Evolutionary conservation across 2,113 vertebrate genomes (phyloP), one percentile per base, ranked within the genome.

Genomic region (Larimichthys polyactis): DNA sequence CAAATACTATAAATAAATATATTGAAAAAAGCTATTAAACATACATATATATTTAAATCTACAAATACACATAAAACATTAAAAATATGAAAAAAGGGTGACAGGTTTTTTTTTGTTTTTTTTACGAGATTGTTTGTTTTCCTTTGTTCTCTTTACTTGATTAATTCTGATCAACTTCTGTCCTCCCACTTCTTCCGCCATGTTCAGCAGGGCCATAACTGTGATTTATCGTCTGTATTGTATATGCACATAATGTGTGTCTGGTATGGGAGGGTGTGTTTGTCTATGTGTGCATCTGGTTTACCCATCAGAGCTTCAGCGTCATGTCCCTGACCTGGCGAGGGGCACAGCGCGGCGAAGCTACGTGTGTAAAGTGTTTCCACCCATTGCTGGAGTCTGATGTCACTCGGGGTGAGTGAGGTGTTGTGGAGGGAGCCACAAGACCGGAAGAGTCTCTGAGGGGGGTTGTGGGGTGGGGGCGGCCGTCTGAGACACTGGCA

Each of bases 231-330:
- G 46, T 71, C 51, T 22, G 77, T 46, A 72, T 62, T 70, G 57
- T 68, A 55, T 57, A 52, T 63, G 24, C 49, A 40, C 36, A 51
- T 64, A 32, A 82, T 68, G 68, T 75, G 44, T 63, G 59, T 85
- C 71, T 79, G 75, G 69, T 75, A 59, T 79, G 58, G 55, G 20
- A 55, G 74, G 51, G 4, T 48, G 57, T 88, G 81, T 82, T 81
- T 86, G 88, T 82, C 36, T 52, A 51, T 64, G 75, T 49, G 58
- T 80, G 58, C 81, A 90, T 93, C 93, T 95, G 94, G 87, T 94
- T 95, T 91, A 84, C 82, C 87, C 86, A 93, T 95, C 75, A 94
- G 60, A 24, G 66, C 64, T 71, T 36, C 60, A 29, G 72, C 62
- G 48, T 72, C 83, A 68, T 75, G 81, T 90, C 82, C 71, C 79